Percentiles rank a stretch among this genome's conserved stretches.
Conservation (phyloP, 2,113 vertebrate species). For the Tenrec ecaudatus region DNA sequence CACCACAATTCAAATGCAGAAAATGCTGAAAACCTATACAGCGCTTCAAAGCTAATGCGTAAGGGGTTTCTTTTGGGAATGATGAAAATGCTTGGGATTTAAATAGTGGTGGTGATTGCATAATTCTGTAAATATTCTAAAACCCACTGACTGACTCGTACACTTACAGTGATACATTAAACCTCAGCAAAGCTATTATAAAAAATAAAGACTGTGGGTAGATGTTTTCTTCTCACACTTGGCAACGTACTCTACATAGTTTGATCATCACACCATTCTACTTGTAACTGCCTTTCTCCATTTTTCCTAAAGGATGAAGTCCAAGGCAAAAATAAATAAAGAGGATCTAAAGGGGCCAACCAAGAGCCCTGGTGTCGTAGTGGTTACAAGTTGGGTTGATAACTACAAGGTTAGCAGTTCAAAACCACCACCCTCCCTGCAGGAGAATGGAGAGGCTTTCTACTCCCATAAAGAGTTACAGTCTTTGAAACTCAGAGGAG, state of each 20-base stretch:
- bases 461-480: neutral
- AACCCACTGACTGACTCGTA: neutral
- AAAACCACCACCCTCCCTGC: no score
- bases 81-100: neutral
- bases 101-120: neutral
- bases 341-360: neutral
- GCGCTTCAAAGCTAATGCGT: no score
- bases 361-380: no score
- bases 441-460: no score
- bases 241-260: neutral
- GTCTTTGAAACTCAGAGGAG: neutral
- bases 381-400: no score
- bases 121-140: neutral
- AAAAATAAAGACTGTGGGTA: no score
- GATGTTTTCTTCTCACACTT: no score
- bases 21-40: no score
- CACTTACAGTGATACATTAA: neutral
- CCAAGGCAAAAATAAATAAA: neutral
- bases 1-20: no score
- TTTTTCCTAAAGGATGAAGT: neutral
- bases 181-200: conserved; percentile 17
- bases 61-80: neutral
- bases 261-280: neutral
- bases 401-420: no score
- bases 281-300: neutral